Base-by-base conservation (phyloP, 2,888 invertebrate genomes). In the Danaus chrysippus region DNA sequence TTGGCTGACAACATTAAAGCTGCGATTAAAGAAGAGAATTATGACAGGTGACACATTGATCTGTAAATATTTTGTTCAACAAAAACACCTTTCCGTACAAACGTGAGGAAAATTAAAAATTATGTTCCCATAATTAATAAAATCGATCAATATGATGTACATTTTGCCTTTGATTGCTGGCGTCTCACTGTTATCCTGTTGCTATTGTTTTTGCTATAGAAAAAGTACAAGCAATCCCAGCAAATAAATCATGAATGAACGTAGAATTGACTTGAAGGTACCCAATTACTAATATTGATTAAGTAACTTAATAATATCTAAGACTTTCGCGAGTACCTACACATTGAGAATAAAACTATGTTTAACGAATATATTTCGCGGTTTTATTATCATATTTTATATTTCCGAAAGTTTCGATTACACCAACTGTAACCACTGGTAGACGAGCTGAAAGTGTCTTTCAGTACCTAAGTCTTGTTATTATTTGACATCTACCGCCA, bases 21-120 rank as follows among this genome's bases (percentile, higher is more conserved):
- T 42, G 90, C 91, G 66, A 89, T 95, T 13, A 93, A 94, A 79
- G 93, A 92, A 77, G 90, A 94, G 75, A 91, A 93, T 66, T 95
- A 92, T 79, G 94, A 95, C 79, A 93, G 95, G 95, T 90, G 72
- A 54, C 34, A 41, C 17, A 23, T 54, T 9, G 12, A n/a, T 34
- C 6, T 34, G 6, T 34, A 34, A 34, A 34, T 34, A 34, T 34
- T 34, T 34, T 34, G 2, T 34, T 34, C 23, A 34, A 34, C 23
- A 34, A 34, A 34, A 34, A 34, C 23, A 34, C 23, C 23, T 34
- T 34, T 34, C 23, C 23, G 23, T 5, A 34, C 23, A 34, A 34
- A 34, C 8, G 2, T 5, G 23, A 34, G 23, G 23, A 34, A 52
- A 43, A 42, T 60, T 15, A n/a, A 44, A 49, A 60, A 44, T 3